These are phyloP conservation scores for Pachycephala philippinensis DNA, from an alignment of 2,113 vertebrate genomes.

Conservation along the genomic window DNA sequence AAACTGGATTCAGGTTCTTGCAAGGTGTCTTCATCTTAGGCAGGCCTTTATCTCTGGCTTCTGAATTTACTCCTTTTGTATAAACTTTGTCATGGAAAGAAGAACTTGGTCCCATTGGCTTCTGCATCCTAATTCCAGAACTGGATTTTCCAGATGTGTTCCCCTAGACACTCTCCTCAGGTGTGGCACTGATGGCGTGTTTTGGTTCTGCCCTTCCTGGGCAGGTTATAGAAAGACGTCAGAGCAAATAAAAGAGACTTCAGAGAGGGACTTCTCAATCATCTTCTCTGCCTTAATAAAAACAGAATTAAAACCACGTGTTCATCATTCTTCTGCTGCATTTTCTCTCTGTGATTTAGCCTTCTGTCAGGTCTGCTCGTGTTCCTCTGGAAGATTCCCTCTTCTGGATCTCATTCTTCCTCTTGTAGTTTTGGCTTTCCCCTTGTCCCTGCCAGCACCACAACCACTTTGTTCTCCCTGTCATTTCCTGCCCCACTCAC, in stretches of 20 bases:
- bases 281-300: neutral
- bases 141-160: neutral
- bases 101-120: neutral
- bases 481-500: neutral
- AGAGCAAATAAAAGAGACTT: neutral
- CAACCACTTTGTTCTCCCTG: neutral
- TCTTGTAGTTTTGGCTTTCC: neutral
- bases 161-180: neutral
- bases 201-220: neutral
- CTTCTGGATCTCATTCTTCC: neutral
- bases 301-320: neutral
- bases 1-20: neutral
- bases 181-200: neutral
- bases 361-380: neutral
- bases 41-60: neutral
- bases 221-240: neutral
- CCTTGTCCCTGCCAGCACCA: neutral
- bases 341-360: neutral
- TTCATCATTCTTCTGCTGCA: neutral
- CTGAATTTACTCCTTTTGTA: neutral
- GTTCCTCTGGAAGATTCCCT: neutral
- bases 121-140: neutral
- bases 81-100: neutral
- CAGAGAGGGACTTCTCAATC: neutral
- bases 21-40: neutral